Base-by-base conservation (phyloP, 2,888 invertebrate species). In the Ophion costatus region DNA sequence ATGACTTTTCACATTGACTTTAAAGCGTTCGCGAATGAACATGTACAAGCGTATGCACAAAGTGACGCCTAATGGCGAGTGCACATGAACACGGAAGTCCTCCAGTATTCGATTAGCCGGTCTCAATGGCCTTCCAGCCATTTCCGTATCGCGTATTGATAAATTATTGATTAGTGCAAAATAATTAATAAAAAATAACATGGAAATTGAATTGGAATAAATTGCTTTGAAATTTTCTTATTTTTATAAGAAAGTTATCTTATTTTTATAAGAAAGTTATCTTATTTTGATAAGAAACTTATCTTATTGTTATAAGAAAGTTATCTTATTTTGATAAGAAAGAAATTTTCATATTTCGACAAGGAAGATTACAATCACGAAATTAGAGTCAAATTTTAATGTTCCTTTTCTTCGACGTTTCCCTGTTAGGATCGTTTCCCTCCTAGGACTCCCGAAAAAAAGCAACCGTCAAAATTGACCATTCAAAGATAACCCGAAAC, bases 21-120 rank as follows among this genome's bases (percentile, higher is more conserved):
- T 59, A 5, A 67, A 76, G 69, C 64, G 64, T 84, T 56, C 24
- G 82, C 73, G 56, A 82, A 79, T 57, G 67, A 22, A 74, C 66
- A 29, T 33, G 75, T 38, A 70, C 66, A 66, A 51, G 56, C 45
- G 45, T 69, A 70, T 61, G 38, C 45, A 45, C 61, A 78, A 29
- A 67, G 45, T 24, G 11, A 78, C 42, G 78, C 20, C 74, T 66
- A 33, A 20, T 33, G 38, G 57, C 20, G 24, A 81, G 63, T 70
- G 14, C 69, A 10, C 9, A 57, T 64, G 20, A 29, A 22, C 51
- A 76, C 20, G 20, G 45, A 24, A 57, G 20, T 6, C 33, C 66
- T 22, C 57, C 20, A 57, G 57, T 22, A 66, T 29, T 66, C 64
- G 29, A 61, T 29, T 38, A 57, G 22, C 1, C 9, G 33, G 22